Percentiles rank a stretch among this genome's conserved stretches.
These are phyloP conservation scores for Aspiorhynchus laticeps DNA, from an alignment of 2,113 vertebrate genomes.

Conservation along the genomic window DNA sequence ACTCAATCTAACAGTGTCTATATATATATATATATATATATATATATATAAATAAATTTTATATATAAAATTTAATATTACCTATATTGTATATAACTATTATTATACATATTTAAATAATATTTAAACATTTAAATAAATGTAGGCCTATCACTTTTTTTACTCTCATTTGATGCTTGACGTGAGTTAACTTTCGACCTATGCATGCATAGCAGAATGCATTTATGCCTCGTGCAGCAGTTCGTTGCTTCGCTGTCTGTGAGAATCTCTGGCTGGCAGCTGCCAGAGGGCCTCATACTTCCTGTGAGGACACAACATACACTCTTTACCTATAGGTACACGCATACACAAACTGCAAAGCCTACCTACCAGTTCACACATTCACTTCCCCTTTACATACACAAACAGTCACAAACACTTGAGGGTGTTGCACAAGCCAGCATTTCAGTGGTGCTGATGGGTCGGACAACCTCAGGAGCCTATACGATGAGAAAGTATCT, in stretches of 20 bases:
- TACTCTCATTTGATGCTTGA: neutral
- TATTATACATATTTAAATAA: too few relatives aligned
- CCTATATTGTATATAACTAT: too few relatives aligned
- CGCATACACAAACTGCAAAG: neutral
- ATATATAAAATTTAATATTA: too few relatives aligned
- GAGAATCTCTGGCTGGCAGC: slow-evolving; percentile 16
- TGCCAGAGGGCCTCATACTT: slow-evolving; percentile 34
- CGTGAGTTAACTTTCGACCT: neutral
- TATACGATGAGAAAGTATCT: slow-evolving; percentile 48
- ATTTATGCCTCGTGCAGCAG: neutral
- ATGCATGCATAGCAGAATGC: neutral
- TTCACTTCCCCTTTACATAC: neutral
- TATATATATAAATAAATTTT: too few relatives aligned
- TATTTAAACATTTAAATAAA: too few relatives aligned
- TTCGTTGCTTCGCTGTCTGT: neutral
- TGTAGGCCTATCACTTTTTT: too few relatives aligned
- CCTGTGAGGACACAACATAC: slow-evolving; percentile 24
- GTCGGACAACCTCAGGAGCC: slow-evolving; percentile 11
- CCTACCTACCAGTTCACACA: neutral
- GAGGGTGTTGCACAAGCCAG: neutral
- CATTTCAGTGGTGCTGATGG: neutral
- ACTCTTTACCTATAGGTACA: neutral
- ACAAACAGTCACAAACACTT: neutral
- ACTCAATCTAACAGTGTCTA: too few relatives aligned
- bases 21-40: too few relatives aligned